Base-by-base conservation (phyloP, 2,888 invertebrate genomes). In the Drosophila affinis region DNA sequence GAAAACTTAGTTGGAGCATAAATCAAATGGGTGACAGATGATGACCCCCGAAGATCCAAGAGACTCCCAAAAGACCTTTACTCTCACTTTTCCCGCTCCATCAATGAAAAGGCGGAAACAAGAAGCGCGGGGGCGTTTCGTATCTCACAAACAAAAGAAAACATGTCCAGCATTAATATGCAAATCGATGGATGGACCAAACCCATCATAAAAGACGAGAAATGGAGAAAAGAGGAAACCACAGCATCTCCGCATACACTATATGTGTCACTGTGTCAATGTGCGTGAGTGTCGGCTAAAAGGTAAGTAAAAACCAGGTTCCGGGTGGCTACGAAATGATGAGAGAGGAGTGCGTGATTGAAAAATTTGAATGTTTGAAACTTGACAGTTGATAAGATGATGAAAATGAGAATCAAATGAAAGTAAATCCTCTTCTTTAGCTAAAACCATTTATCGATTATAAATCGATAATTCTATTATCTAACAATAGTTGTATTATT, bases 221-320 rank as follows among this genome's bases (percentile, higher is more conserved):
- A 70, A 74, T 72, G 62, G 62, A 24, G 5, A 24, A 65, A 82
- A 82, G 76, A 65, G 75, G 79, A 78, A 67, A 75, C 52, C 64
- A 69, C 72, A 65, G 68, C 71, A 68, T 52, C 60, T 59, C 39
- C 39, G n/a, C 39, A n/a, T 39, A 39, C 34, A 14, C 24, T 39
- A 84, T 85, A 67, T 84, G 72, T 86, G 88, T 88, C 75, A 88
- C 73, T 75, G 65, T 80, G 87, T 80, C 84, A 86, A 70, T 70
- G 54, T 77, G 60, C 55, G 78, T 76, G 83, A 78, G 78, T 84
- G 81, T 78, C 39, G 3, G 59, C 71, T 48, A 58, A 46, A 70
- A 67, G 76, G 57, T 56, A 53, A 64, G 59, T 62, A 69, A 74
- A 76, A 72, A 72, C 65, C 61, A 63, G 39, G 62, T 70, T 72